phyloP scores from a whole-genome alignment of 2,113 vertebrate genomes.

The Callospermophilus lateralis region DNA sequence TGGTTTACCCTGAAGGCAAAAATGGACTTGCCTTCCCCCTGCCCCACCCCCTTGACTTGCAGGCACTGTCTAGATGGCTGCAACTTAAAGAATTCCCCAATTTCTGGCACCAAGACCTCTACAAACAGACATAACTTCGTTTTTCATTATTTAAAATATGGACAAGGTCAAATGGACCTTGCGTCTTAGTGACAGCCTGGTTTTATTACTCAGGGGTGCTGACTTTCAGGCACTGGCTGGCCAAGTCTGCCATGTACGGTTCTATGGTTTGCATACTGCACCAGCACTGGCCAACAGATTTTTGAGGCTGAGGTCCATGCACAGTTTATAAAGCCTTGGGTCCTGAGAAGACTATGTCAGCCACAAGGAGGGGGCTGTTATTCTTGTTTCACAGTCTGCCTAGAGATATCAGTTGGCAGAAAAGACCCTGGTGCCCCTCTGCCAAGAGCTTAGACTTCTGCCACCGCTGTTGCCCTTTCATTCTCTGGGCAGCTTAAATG shows the following conservation, averaged over 20 bases:
- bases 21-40: not conserved
- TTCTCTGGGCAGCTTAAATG: not conserved
- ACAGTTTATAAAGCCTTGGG: not conserved
- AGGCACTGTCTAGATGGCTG: not conserved
- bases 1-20: not conserved
- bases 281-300: too few species aligned
- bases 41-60: not conserved
- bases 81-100: not conserved
- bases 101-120: not conserved
- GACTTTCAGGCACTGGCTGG: not conserved
- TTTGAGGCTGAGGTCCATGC: too few species aligned
- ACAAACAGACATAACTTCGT: not conserved
- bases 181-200: not conserved
- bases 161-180: not conserved
- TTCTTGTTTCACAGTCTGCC: not conserved
- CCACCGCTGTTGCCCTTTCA: not conserved
- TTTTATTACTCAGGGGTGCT: not conserved
- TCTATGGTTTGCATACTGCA: not conserved
- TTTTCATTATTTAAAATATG: conserved; percentile 5
- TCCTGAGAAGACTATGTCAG: not conserved
- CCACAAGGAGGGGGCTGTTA: not conserved
- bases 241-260: not conserved
- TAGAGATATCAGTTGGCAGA: not conserved
- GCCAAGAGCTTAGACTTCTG: not conserved
- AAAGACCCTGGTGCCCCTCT: not conserved